phyloP scores from a whole-genome alignment of 2,888 invertebrate species.

The Lepetodrilus schrolli region DNA sequence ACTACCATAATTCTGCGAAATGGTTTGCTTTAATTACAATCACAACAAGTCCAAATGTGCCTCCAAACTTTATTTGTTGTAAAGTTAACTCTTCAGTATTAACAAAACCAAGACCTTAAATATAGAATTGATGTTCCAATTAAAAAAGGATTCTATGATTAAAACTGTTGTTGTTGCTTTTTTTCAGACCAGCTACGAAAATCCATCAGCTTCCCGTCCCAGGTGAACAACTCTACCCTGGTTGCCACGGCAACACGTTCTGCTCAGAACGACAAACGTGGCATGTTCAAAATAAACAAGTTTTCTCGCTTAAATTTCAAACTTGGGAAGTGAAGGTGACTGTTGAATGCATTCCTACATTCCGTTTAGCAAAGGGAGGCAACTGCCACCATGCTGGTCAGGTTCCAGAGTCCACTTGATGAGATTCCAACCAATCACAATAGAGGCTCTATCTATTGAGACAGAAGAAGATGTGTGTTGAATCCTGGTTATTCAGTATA shows the following conservation, averaged over 20 bases:
- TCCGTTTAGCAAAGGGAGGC: slow-evolving; percentile 2
- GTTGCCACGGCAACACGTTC: slow-evolving; percentile 40
- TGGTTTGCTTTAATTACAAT: no score
- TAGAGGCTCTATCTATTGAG: no score
- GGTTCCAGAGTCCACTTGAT: no score
- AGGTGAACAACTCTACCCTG: slow-evolving; percentile 42
- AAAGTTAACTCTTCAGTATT: no score
- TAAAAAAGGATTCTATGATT: not conserved
- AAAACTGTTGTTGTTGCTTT: not conserved
- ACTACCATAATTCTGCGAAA: no score
- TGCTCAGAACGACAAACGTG: slow-evolving; percentile 35
- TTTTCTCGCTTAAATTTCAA: slow-evolving; percentile 48
- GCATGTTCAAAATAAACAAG: slow-evolving; percentile 44
- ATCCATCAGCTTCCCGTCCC: slow-evolving; percentile 50
- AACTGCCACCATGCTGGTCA: not conserved
- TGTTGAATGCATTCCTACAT: not conserved
- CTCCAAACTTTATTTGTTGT: no score
- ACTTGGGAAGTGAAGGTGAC: slow-evolving; percentile 38
- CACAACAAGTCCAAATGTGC: no score
- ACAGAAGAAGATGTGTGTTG: no score
- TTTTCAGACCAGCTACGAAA: slow-evolving; percentile 44
- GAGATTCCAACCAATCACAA: no score
- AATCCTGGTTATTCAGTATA: no score
- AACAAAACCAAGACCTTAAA: no score
- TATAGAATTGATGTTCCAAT: not conserved